These are phyloP conservation scores for Sussaba pulchella DNA, from an alignment of 2,888 invertebrate species.

Conservation along the genomic window DNA sequence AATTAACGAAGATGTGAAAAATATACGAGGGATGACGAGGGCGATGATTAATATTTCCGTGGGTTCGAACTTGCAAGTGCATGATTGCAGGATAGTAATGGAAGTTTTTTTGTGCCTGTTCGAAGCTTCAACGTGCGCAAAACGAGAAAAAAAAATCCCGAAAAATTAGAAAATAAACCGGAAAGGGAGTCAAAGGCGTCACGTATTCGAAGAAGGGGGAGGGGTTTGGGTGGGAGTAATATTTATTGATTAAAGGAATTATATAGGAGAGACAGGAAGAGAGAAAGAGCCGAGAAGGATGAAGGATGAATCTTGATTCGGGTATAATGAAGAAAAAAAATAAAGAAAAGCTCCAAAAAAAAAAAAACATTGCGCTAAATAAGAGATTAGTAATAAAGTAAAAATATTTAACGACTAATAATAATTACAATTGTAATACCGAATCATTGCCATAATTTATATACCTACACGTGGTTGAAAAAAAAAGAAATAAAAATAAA, in stretches of 20 bases:
- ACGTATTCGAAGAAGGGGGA: slow-evolving; percentile 11
- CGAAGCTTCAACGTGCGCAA: slow-evolving; percentile 20
- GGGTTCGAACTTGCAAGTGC: slow-evolving; percentile 9
- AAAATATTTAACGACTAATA: slow-evolving; percentile 80
- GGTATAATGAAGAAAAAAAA: slow-evolving; percentile 20
- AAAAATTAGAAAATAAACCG: slow-evolving; percentile 14
- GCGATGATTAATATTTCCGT: slow-evolving; percentile 20
- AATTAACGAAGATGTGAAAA: background rate
- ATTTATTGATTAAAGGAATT: slow-evolving; percentile 59
- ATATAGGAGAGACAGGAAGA: slow-evolving; percentile 21
- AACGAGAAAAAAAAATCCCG: slow-evolving; percentile 12
- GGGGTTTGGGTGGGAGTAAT: slow-evolving; percentile 16
- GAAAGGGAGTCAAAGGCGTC: slow-evolving; percentile 20
- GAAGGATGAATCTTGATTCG: slow-evolving; percentile 43
- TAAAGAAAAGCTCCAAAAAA: slow-evolving; percentile 54
- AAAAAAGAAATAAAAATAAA: no score
- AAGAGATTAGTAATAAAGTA: slow-evolving; percentile 72
- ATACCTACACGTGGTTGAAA: slow-evolving; percentile 82
- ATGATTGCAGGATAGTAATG: no score
- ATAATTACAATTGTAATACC: slow-evolving; percentile 82
- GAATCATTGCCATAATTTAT: slow-evolving; percentile 85
- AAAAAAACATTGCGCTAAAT: slow-evolving; percentile 69
- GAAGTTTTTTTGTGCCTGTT: no score
- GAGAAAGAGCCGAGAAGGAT: slow-evolving; percentile 21
- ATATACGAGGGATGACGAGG: slow-evolving; percentile 27